Base-by-base conservation (phyloP, 92 coral and sea anemone species). In the Scolanthus callimorphus region DNA sequence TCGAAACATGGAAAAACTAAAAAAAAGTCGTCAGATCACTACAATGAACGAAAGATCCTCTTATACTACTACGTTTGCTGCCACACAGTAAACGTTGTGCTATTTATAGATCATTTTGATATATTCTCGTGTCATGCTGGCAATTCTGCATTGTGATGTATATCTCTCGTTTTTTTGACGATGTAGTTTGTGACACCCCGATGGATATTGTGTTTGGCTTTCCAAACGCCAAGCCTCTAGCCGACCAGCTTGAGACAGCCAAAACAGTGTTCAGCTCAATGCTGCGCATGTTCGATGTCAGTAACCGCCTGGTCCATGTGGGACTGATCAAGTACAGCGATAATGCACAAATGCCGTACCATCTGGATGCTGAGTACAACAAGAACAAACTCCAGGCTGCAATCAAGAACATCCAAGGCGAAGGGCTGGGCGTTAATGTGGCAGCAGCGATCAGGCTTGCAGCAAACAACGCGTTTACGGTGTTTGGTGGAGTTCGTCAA, bases 401-500 rank as follows among this genome's bases (percentile, higher is more conserved):
- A 15, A 60, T 70, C 0, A 44, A 55, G 23, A 48, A 43, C 22
- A 29, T 86, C 8, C 29, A 74, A 25, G 77, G 61, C 27, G 58
- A 57, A 44, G 96, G 96, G 52, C 57, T 62, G 0, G 59, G 49
- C 2, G 70, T 73, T 13, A 56, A 72, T 51, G 80, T 76, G 17
- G 89, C 55, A 4, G 62, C 67, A 4, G 90, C 86, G 4, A 57
- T 91, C 24, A 63, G 56, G 22, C 86, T 74, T 27, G 96, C 97
- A 20, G 67, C 71, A 4, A 69, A 64, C 49, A 60, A 60, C 39
- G 62, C 90, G 9, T 91, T 91, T 59, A 89, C 90, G 31, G 78
- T 91, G 17, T 84, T 55, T 65, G 97, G 97, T 28, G 97, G 97
- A 2, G 83, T 86, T 4, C 73, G 97, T 44, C 90, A 83, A 27